phyloP scores from a whole-genome alignment of 2,797 vertebrate species.

The Eremophila alpestris region DNA sequence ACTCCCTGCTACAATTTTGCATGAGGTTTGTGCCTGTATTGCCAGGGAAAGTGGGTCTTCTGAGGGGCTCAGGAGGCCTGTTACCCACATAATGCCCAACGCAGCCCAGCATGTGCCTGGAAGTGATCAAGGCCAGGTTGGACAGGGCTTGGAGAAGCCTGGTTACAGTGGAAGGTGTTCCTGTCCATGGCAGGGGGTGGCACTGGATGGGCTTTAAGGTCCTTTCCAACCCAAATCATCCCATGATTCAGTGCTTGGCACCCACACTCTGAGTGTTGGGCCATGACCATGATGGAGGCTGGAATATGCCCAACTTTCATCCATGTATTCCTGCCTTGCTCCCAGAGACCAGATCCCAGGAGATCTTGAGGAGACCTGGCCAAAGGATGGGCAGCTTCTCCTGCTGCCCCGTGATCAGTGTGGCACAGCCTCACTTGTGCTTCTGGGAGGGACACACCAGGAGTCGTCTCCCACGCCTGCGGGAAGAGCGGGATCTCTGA shows the following conservation, averaged over 20 bases:
- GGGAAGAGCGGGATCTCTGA: neutral
- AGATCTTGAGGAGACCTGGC: neutral
- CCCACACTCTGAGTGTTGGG: accelerated
- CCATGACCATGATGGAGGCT: accelerated
- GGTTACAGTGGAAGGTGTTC: neutral
- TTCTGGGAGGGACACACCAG: neutral
- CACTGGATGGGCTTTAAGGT: neutral
- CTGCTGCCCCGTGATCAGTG: neutral
- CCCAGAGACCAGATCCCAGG: neutral
- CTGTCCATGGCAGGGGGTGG: neutral
- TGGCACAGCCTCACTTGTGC: neutral
- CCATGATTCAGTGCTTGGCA: neutral
- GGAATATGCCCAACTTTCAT: neutral
- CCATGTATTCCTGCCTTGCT: neutral
- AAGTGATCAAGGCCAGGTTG: neutral
- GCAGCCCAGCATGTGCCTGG: neutral
- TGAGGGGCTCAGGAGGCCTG: neutral
- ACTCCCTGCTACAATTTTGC: neutral
- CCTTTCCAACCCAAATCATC: neutral
- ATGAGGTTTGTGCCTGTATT: neutral
- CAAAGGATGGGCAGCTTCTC: neutral
- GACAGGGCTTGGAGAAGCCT: neutral
- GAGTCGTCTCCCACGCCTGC: accelerated
- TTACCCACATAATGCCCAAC: neutral
- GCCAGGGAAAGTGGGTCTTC: neutral